Conservation (phyloP, 2,113 vertebrate species). For the Lycaon pictus region DNA sequence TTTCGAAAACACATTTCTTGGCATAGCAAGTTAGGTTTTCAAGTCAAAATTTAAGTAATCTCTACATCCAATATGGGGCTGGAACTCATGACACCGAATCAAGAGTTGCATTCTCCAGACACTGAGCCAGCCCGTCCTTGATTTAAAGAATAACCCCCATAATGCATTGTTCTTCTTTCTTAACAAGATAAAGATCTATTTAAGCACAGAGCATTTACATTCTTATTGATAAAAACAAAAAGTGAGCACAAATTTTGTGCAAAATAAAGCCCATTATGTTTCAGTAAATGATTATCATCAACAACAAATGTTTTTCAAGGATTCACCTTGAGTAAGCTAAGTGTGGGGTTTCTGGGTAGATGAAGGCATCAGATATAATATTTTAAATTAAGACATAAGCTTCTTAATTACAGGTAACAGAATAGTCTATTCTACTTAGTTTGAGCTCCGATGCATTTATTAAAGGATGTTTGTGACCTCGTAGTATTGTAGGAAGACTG, state of each 20-base stretch:
- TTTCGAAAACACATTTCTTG: constrained; percentile 46
- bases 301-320: not conserved
- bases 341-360: not conserved
- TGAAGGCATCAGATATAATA: not conserved
- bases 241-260: not conserved
- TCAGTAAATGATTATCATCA: not conserved
- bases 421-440: not conserved
- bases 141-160: not conserved
- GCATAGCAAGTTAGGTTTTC: not conserved
- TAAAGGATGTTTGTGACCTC: not conserved
- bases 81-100: not conserved
- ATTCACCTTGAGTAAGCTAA: not conserved
- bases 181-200: not conserved
- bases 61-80: not conserved
- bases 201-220: not conserved
- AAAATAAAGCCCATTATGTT: not conserved
- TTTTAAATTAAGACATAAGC: not conserved
- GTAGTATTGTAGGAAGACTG: not conserved
- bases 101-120: not conserved
- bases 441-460: not conserved
- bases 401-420: not conserved
- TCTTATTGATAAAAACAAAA: not conserved
- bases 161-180: not conserved
- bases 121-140: not conserved
- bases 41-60: not conserved